Evolutionary conservation across 1,140 invertebrate genomes (phyloP), one percentile per base, ranked within the genome.

Genomic region (Caenorhabditis remanei): DNA sequence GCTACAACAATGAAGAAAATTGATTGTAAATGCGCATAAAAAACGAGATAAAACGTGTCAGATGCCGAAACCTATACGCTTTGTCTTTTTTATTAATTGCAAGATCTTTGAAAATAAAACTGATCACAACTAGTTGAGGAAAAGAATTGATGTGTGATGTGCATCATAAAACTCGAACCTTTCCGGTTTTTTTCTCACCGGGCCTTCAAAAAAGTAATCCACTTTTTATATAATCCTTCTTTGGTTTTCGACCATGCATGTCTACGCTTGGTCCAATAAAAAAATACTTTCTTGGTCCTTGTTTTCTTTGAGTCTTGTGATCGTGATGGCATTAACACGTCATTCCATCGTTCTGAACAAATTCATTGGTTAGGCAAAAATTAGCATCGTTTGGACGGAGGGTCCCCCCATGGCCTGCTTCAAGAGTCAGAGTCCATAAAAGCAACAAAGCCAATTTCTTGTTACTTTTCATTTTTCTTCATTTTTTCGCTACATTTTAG

Each of bases 111-210:
- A 63, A 32, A 11, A n/a, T n/a, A n/a, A n/a, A n/a, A n/a, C n/a
- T n/a, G n/a, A n/a, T n/a, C n/a, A n/a, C n/a, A n/a, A n/a, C n/a
- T n/a, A n/a, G 14, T 32, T 11, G 8, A 79, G 11, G n/a, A 11
- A 79, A 21, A 79, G 13, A 24, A 50, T 79, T 50, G 43, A 79
- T 79, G 71, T 50, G 46, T 79, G 71, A 79, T 48, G 71, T 79
- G n/a, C n/a, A n/a, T 79, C 71, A 71, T 32, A 48, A 48, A 50
- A 50, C n/a, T 50, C 9, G 46, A 79, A 79, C 11, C 11, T 24
- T 19, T 50, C 40, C 11, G 8, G 13, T 32, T 16, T 46, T 71
- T 46, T 71, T 24, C n/a, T 16, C 11, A 71, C 65, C 9, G 32
- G 32, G 16, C 16, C 19, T 21, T 65, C 24, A 40, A 8, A 71